Evolutionary conservation across 2,888 invertebrate genomes (phyloP).

Genomic region (Panopea generosa): DNA sequence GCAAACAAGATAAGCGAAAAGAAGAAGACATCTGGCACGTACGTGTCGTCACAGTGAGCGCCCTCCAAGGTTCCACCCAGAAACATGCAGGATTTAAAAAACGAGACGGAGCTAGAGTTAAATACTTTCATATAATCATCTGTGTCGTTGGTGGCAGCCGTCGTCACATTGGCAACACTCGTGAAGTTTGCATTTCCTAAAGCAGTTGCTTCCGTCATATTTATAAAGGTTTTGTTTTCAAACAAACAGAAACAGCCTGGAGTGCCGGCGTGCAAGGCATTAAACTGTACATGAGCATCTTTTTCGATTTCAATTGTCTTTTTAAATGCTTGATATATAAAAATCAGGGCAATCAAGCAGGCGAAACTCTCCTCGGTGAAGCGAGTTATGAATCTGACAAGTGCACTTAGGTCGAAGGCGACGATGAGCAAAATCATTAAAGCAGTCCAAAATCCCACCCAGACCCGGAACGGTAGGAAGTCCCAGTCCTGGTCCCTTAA

Average conservation of each 20-base stretch:
- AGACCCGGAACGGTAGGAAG: constrained; percentile 97
- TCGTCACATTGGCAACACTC: no score
- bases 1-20: constrained; percentile 97
- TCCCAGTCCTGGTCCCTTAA: constrained; percentile 92
- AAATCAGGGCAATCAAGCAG: constrained; percentile 98
- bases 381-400: constrained; percentile 98
- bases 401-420: constrained; percentile 97
- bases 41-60: constrained; percentile 84
- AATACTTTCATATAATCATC: no score
- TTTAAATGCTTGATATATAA: constrained; percentile 98
- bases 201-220: not conserved
- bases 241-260: constrained; percentile 58
- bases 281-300: constrained; percentile 61
- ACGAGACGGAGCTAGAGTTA: not conserved
- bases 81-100: constrained; percentile 46
- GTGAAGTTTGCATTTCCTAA: no score
- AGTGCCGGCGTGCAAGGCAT: not conserved
- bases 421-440: constrained; percentile 94
- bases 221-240: constrained; percentile 25
- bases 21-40: constrained; percentile 91
- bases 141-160: no score
- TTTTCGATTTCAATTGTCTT: constrained; percentile 90
- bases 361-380: constrained; percentile 99
- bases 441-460: constrained; percentile 98
- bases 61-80: constrained; percentile 84